phyloP scores from a whole-genome alignment of 1,140 invertebrate genomes.

The Chionoecetes opilio region DNA sequence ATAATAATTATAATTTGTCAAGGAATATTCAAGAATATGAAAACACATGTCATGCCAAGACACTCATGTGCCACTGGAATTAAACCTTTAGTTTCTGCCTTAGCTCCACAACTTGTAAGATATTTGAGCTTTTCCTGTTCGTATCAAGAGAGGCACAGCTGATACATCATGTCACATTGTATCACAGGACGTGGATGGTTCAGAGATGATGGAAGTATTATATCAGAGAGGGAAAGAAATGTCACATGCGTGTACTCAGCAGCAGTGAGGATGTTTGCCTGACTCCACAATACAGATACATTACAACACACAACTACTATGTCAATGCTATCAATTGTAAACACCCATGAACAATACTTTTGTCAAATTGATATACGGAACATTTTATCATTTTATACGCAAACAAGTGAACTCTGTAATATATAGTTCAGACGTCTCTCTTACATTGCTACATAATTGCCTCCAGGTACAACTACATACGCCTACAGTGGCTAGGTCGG shows the following conservation, averaged over 20 bases:
- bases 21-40: too few relatives aligned
- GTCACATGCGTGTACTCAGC: not conserved
- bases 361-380: not conserved
- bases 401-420: not conserved
- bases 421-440: not conserved
- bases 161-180: not conserved
- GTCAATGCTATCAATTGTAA: not conserved
- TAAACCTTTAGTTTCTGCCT: too few relatives aligned
- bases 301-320: not conserved
- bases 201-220: not conserved
- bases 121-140: not conserved
- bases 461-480: not conserved
- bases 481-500: not conserved
- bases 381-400: too few relatives aligned
- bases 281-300: not conserved
- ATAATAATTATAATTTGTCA: too few relatives aligned
- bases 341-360: not conserved
- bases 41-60: too few relatives aligned
- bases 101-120: not conserved
- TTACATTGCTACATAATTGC: not conserved
- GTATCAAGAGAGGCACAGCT: not conserved
- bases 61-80: too few relatives aligned
- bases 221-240: not conserved
- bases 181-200: not conserved
- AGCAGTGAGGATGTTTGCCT: not conserved